Conservation (phyloP, 2,888 invertebrate genomes). For the Leptothorax acervorum region DNA sequence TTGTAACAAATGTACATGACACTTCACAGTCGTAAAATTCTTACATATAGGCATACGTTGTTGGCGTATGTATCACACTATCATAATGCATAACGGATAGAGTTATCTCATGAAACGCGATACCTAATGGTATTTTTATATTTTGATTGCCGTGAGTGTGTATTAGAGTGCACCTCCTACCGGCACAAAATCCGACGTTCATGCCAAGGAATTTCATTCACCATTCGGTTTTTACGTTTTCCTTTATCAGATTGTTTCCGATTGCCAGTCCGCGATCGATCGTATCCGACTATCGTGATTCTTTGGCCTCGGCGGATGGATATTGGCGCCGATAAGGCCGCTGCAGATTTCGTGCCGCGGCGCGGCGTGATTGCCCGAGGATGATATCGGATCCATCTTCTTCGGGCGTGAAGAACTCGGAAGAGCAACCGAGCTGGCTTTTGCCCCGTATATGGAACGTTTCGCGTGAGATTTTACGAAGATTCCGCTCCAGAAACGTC, state of each 20-base stretch:
- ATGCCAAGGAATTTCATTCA: conserved; percentile 42
- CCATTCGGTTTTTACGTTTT: conserved; percentile 49
- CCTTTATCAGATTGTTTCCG: conserved; percentile 68
- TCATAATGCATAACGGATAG: not conserved
- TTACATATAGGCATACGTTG: not conserved
- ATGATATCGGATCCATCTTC: conserved; percentile 70
- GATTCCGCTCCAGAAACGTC: conserved; percentile 24
- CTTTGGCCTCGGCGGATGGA: conserved; percentile 63
- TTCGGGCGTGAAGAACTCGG: conserved; percentile 52
- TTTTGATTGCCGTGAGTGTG: conserved; percentile 5
- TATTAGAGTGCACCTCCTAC: not conserved
- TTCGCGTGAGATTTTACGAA: conserved; percentile 46
- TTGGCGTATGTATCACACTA: not conserved
- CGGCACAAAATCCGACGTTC: not conserved
- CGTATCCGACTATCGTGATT: conserved; percentile 68
- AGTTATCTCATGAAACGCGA: not conserved
- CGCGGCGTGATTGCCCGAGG: conserved; percentile 66
- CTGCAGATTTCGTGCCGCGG: conserved; percentile 68
- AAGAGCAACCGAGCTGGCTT: conserved; percentile 51
- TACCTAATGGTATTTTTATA: not conserved
- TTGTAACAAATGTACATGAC: conserved; percentile 28
- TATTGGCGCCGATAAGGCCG: conserved; percentile 69
- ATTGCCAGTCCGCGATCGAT: conserved; percentile 62
- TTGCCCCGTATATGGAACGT: conserved; percentile 35
- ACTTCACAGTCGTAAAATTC: not conserved